These are phyloP conservation scores for Megaceryle maxima DNA, from an alignment of 2,113 vertebrate species.

Conservation along the genomic window DNA sequence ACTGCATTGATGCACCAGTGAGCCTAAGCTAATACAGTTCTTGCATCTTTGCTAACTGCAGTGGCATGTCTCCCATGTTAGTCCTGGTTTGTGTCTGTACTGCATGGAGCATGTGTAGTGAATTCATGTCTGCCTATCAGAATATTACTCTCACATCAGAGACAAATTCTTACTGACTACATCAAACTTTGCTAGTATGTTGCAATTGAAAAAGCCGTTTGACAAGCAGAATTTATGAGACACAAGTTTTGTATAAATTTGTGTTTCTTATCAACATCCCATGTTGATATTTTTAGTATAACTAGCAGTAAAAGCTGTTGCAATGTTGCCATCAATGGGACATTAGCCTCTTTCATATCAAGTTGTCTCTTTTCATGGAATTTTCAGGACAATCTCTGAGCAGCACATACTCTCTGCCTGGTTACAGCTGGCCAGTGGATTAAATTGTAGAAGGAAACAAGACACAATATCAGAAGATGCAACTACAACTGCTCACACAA, in stretches of 20 bases:
- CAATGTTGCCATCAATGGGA: background rate
- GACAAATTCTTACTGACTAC: background rate
- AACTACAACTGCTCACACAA: background rate
- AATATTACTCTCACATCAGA: background rate
- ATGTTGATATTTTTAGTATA: background rate
- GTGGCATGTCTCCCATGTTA: background rate
- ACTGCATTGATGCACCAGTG: background rate
- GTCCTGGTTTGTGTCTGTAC: background rate
- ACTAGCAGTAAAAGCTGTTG: background rate
- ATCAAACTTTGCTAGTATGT: background rate
- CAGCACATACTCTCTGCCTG: background rate
- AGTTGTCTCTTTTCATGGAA: background rate
- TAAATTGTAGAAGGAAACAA: background rate
- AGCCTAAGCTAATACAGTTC: background rate
- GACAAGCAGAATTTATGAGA: background rate
- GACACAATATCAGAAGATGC: background rate
- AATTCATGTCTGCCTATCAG: background rate
- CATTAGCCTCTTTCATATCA: background rate
- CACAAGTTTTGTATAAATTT: background rate
- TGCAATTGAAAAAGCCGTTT: background rate
- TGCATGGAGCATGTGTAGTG: background rate
- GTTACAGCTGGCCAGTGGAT: background rate
- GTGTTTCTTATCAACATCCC: background rate
- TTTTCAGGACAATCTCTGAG: background rate
- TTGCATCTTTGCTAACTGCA: background rate